Evolutionary conservation across 2,797 vertebrate genomes (phyloP).

Genomic region (Chloroceryle inda): DNA sequence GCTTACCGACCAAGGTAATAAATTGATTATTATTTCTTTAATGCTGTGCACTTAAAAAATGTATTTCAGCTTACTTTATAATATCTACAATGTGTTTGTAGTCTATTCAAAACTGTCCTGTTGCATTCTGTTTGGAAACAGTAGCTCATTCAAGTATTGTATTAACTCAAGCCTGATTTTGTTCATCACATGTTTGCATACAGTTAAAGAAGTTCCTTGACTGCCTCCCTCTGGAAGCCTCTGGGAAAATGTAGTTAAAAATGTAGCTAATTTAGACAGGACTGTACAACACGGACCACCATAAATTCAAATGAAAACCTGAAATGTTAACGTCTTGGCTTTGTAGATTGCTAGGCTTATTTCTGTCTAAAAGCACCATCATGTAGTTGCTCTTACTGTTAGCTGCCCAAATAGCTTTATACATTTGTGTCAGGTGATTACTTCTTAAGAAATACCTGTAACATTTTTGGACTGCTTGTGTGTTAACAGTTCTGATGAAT

Average conservation of each 20-base stretch:
- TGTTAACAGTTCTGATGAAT: not conserved
- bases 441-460: not conserved
- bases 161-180: not conserved
- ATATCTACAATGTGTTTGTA: not conserved
- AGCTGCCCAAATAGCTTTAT: not conserved
- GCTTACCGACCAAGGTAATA: constrained; percentile 90
- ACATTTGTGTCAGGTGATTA: not conserved
- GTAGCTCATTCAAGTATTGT: not conserved
- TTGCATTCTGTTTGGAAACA: not conserved
- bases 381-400: not conserved
- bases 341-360: not conserved
- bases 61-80: not conserved
- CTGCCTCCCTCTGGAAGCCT: constrained; percentile 40
- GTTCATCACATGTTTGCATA: not conserved
- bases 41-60: not conserved
- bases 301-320: not conserved
- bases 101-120: accelerated
- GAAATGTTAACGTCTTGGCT: not conserved
- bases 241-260: not conserved
- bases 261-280: not conserved
- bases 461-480: not conserved
- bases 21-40: not conserved
- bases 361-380: not conserved
- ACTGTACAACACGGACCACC: not conserved
- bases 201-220: not conserved